phyloP scores from a whole-genome alignment of 2,113 vertebrate species.

The Pedionomus torquatus region DNA sequence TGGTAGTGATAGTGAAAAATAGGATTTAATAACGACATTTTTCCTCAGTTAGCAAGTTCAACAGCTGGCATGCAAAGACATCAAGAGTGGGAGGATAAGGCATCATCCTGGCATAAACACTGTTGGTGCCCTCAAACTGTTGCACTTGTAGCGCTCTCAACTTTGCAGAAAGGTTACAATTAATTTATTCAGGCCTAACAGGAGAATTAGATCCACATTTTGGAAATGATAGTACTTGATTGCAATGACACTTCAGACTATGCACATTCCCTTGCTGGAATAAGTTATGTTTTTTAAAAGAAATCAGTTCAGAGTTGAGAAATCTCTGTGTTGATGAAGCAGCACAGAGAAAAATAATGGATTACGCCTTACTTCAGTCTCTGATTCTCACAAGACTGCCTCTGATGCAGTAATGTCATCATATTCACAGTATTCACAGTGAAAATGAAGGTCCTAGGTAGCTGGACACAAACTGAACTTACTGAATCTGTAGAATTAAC shows the following conservation, averaged over 20 bases:
- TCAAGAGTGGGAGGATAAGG: not conserved
- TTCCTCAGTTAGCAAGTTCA: not conserved
- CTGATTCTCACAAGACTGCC: not conserved
- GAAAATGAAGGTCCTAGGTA: not conserved
- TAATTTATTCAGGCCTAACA: conserved; percentile 7
- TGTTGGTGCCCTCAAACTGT: not conserved
- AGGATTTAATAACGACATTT: not conserved
- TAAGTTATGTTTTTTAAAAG: not conserved
- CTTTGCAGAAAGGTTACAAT: not conserved
- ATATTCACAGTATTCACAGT: not conserved
- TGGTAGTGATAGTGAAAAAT: not conserved
- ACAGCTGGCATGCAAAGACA: not conserved
- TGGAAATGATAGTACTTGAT: not conserved
- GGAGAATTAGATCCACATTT: not conserved
- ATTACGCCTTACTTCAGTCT: not conserved
- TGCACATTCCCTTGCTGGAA: not conserved
- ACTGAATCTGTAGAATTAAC: not conserved
- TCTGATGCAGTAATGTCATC: fast-evolving
- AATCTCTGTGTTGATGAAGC: not conserved
- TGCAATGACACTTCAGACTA: not conserved
- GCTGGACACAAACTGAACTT: fast-evolving
- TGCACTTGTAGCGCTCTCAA: not conserved
- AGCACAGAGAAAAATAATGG: not conserved
- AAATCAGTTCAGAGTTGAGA: not conserved
- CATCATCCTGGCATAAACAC: not conserved